Evolutionary conservation across 64 coral and sea anemone genomes (phyloP).

Genomic region (Catalaphyllia jardinei): DNA sequence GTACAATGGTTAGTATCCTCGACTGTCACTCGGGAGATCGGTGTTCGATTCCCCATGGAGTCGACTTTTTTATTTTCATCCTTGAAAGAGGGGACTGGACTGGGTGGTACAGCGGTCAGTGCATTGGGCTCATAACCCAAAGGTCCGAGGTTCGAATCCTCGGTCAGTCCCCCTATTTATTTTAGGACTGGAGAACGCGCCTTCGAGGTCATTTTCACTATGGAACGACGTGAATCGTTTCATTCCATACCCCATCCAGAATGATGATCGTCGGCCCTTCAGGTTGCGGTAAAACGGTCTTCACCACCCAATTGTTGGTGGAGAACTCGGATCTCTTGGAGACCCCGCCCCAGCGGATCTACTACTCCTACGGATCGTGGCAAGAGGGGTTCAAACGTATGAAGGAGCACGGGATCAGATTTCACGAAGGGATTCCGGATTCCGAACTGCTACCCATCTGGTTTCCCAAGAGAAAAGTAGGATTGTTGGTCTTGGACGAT

Average conservation of each 20-base stretch:
- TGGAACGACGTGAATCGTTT: neutral
- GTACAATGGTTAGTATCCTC: no score
- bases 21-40: no score
- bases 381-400: neutral
- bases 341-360: no score
- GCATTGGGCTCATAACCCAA: no score
- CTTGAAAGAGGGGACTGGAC: no score
- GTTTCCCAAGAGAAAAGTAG: neutral
- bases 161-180: no score
- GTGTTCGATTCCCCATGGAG: no score
- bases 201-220: neutral
- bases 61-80: no score
- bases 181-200: neutral
- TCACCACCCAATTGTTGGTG: neutral
- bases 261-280: neutral
- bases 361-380: neutral
- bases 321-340: no score
- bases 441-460: neutral
- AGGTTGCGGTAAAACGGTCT: neutral
- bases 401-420: neutral
- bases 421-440: neutral
- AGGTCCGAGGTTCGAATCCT: no score
- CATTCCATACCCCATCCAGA: neutral
- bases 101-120: no score
- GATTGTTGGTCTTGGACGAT: slow-evolving; percentile 57